A percentile compares a stretch with the other conserved stretches of the same genome.
Conservation (phyloP, 2,113 vertebrate species). For the Agelaius phoeniceus region DNA sequence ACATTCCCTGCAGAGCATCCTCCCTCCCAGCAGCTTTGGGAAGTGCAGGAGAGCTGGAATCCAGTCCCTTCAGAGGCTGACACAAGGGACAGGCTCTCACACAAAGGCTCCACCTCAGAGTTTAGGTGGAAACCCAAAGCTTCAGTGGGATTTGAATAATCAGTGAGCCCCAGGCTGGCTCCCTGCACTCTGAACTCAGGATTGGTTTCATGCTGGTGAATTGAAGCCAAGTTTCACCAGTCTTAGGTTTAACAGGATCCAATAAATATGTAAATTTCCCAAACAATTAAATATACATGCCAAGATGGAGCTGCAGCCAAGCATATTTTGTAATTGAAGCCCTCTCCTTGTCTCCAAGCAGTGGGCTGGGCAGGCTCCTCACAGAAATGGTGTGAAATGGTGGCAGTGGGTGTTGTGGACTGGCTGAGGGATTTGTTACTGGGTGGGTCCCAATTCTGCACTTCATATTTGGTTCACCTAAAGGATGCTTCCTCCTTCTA, state of each 20-base stretch:
- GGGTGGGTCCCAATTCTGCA: neutral
- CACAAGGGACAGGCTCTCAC: neutral
- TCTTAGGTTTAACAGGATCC: neutral
- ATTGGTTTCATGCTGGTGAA: neutral
- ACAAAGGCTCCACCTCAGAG: neutral
- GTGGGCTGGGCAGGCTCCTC: neutral
- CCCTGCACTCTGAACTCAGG: neutral
- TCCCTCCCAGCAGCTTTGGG: neutral
- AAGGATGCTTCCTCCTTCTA: neutral
- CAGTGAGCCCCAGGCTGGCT: neutral
- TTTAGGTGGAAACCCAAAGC: neutral
- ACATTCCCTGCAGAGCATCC: neutral
- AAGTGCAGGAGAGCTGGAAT: neutral
- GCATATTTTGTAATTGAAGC: slow-evolving; percentile 1
- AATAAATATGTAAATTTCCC: slow-evolving; percentile 27
- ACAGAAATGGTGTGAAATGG: neutral
- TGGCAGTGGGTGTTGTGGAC: neutral
- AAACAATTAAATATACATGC: neutral
- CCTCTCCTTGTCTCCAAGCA: neutral
- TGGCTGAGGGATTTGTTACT: neutral
- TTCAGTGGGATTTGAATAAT: neutral
- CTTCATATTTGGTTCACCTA: neutral
- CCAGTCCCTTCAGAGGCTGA: neutral
- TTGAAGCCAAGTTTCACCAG: neutral
- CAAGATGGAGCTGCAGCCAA: neutral